phyloP scores from a whole-genome alignment of 1,140 invertebrate genomes.

The Sinella curviseta region DNA sequence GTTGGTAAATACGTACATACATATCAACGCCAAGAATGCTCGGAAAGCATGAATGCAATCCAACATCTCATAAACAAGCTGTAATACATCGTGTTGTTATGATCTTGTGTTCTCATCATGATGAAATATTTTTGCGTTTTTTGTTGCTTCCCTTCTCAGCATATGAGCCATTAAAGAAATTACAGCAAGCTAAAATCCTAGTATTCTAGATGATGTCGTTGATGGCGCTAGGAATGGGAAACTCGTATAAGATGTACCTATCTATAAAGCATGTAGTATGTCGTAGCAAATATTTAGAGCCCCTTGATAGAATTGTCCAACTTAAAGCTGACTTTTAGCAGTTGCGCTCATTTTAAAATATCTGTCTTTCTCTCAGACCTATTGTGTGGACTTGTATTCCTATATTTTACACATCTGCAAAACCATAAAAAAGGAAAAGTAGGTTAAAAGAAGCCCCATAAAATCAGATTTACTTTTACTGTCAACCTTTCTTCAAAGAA shows the following conservation, averaged over 20 bases:
- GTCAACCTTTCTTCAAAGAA: neutral
- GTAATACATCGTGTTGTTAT: too few relatives aligned
- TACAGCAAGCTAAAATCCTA: neutral
- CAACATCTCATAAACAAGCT: too few relatives aligned
- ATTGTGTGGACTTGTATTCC: neutral
- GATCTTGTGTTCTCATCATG: too few relatives aligned
- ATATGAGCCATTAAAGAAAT: constrained; percentile 6
- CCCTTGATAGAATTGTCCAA: neutral
- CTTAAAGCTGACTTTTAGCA: neutral
- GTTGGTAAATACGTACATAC: too few relatives aligned
- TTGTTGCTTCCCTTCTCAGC: too few relatives aligned
- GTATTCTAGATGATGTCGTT: too few relatives aligned
- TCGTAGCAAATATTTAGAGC: neutral
- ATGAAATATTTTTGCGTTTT: too few relatives aligned
- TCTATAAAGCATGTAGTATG: too few relatives aligned
- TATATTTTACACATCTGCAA: neutral
- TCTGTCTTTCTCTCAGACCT: neutral
- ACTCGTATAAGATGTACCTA: too few relatives aligned
- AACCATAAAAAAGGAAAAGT: constrained; percentile 4
- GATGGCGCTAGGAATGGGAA: too few relatives aligned
- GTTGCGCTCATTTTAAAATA: neutral
- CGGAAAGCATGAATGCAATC: too few relatives aligned
- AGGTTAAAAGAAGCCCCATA: neutral
- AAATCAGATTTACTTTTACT: constrained; percentile 1
- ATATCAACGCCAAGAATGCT: too few relatives aligned